These are phyloP conservation scores for Phrynocephalus vlangalii DNA, from an alignment of 2,797 vertebrate species.

Conservation along the genomic window DNA sequence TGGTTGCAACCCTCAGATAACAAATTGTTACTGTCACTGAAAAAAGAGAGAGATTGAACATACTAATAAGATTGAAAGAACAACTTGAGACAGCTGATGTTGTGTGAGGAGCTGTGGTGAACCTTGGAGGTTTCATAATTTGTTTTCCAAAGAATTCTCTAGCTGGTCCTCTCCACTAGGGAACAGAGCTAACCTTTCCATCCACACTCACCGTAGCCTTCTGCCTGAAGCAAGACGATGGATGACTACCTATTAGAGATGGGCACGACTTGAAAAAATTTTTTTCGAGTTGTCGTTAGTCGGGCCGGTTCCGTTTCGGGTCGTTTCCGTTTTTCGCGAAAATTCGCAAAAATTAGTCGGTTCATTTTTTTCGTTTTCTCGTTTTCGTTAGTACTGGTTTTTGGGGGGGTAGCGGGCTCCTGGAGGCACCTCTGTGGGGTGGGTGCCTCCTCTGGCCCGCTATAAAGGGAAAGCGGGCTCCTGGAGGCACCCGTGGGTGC, in stretches of 20 bases:
- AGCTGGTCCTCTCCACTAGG: neutral
- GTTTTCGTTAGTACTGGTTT: no score
- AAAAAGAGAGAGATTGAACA: slow-evolving; percentile 42
- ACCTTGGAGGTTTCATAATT: neutral
- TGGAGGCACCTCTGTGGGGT: no score
- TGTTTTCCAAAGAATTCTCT: neutral
- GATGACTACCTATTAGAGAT: neutral
- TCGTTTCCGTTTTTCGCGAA: no score
- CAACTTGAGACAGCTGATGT: neutral
- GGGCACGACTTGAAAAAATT: no score
- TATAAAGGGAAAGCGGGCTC: no score
- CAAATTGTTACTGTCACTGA: slow-evolving; percentile 4
- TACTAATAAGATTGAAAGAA: slow-evolving; percentile 33
- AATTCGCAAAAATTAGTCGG: no score
- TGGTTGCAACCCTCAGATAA: slow-evolving; percentile 32
- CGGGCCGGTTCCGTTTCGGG: no score
- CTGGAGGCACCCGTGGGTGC: no score
- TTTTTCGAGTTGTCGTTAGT: no score
- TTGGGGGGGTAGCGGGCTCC: no score
- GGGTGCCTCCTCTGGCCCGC: no score
- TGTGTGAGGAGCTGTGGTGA: neutral
- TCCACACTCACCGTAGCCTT: neutral
- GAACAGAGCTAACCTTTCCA: neutral
- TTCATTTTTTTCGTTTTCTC: no score
- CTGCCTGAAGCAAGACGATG: neutral